Percentiles rank a stretch among this genome's conserved stretches.
Conservation (phyloP, 2,888 invertebrate species). For the Lottia gigantea region DNA sequence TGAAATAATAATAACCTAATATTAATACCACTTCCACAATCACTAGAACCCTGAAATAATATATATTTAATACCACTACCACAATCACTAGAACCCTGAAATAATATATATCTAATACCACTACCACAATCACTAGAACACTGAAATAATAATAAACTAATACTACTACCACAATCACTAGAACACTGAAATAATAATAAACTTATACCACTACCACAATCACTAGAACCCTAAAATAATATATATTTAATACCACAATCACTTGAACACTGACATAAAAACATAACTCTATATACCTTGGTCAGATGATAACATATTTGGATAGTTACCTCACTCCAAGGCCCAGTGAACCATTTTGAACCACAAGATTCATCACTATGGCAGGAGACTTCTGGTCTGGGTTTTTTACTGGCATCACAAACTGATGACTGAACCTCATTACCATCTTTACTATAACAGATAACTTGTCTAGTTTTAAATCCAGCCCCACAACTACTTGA, state of each 20-base stretch:
- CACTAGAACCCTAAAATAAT: conserved; percentile 54
- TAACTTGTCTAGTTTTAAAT: conserved; percentile 38
- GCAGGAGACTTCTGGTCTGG: conserved; percentile 42
- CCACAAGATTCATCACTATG: conserved; percentile 39
- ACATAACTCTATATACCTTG: too few species aligned
- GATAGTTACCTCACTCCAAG: conserved; percentile 56
- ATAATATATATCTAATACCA: conserved; percentile 40
- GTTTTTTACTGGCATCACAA: conserved; percentile 37
- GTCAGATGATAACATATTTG: too few species aligned
- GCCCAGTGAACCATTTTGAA: conserved; percentile 51
- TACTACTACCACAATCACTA: conserved; percentile 22
- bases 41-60: too few species aligned
- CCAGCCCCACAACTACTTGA: conserved; percentile 59
- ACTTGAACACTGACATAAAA: too few species aligned
- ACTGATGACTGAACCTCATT: conserved; percentile 30
- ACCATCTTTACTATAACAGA: conserved; percentile 36
- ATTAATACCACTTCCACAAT: too few species aligned
- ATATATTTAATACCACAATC: too few species aligned
- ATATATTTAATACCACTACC: too few species aligned
- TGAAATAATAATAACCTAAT: too few species aligned
- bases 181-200: conserved; percentile 40
- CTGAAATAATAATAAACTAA: conserved; percentile 34
- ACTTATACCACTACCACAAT: conserved; percentile 56
- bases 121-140: conserved; percentile 52
- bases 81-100: conserved; percentile 34